Evolutionary conservation across 2,113 vertebrate genomes (phyloP).

Genomic region (Cyprinus carpio): DNA sequence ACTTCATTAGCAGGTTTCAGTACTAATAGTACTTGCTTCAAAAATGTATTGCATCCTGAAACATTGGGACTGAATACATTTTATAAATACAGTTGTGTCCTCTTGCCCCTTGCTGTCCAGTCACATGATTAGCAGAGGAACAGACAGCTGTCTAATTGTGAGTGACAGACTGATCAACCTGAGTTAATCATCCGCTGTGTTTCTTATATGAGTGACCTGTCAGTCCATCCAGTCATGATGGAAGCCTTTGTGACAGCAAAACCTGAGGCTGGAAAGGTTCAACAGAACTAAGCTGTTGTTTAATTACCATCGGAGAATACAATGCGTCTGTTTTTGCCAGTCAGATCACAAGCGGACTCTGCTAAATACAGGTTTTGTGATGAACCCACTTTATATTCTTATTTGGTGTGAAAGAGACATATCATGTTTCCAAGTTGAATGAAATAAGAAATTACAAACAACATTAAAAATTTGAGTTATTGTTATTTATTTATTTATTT

Average conservation of each 20-base stretch:
- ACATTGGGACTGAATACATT: neutral
- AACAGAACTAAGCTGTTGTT: neutral
- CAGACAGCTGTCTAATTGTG: slow-evolving; percentile 40
- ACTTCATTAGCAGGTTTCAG: neutral
- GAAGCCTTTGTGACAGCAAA: neutral
- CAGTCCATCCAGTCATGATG: neutral
- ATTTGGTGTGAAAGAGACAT: too few species aligned
- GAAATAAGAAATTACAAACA: too few species aligned
- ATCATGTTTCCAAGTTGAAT: too few species aligned
- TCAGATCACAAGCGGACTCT: neutral
- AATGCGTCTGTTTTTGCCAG: neutral
- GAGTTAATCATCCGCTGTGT: slow-evolving; percentile 43
- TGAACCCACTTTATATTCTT: too few species aligned
- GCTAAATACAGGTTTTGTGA: neutral
- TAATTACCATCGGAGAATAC: neutral
- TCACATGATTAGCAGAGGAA: neutral
- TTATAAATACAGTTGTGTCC: neutral
- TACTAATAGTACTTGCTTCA: neutral
- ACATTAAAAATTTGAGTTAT: neutral
- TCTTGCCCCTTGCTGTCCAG: neutral
- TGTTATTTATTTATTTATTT: too few species aligned
- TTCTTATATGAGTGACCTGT: slow-evolving; percentile 44
- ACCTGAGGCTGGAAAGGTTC: neutral
- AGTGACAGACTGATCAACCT: slow-evolving; percentile 53
- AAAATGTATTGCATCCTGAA: neutral